A percentile compares a stretch with the other conserved stretches of the same genome.
Evolutionary conservation across 2,113 vertebrate genomes (phyloP).

Genomic region (Synchiropus splendidus): DNA sequence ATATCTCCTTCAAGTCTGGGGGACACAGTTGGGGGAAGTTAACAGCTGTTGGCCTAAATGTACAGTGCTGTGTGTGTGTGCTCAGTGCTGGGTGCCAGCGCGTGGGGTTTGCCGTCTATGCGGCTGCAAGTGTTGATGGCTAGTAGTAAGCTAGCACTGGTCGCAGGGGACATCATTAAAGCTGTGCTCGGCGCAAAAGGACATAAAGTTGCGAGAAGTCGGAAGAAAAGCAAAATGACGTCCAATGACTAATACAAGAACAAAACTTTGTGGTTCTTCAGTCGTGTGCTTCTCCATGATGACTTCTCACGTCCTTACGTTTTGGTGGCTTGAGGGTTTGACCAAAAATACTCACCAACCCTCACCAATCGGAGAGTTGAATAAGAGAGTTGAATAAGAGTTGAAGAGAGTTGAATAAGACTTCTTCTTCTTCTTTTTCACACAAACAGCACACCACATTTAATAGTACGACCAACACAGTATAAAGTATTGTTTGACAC

Average conservation of each 20-base stretch:
- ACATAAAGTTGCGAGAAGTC: conserved; percentile 29
- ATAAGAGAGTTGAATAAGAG: too few species aligned
- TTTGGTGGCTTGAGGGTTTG: too few species aligned
- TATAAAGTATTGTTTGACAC: too few species aligned
- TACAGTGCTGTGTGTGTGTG: conserved; percentile 2
- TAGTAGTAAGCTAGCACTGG: conserved; percentile 50
- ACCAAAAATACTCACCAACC: too few species aligned
- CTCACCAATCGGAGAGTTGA: too few species aligned
- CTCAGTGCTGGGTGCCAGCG: background rate
- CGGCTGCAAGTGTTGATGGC: conserved; percentile 20
- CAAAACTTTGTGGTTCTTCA: conserved; percentile 3
- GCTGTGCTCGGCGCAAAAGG: conserved; percentile 26
- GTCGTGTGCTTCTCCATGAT: too few species aligned
- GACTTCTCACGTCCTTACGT: too few species aligned
- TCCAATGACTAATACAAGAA: conserved; percentile 33
- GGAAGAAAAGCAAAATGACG: conserved; percentile 33
- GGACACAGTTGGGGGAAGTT: conserved; percentile 48
- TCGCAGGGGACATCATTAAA: conserved; percentile 69
- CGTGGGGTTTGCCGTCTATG: conserved; percentile 7
- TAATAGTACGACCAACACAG: too few species aligned
- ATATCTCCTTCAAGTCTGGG: conserved; percentile 54
- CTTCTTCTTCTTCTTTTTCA: too few species aligned
- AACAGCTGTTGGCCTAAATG: conserved; percentile 51
- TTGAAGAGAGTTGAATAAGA: too few species aligned
- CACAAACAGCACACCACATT: too few species aligned